phyloP scores from a whole-genome alignment of 2,888 invertebrate species.

The Aspidiotus rigidus region DNA sequence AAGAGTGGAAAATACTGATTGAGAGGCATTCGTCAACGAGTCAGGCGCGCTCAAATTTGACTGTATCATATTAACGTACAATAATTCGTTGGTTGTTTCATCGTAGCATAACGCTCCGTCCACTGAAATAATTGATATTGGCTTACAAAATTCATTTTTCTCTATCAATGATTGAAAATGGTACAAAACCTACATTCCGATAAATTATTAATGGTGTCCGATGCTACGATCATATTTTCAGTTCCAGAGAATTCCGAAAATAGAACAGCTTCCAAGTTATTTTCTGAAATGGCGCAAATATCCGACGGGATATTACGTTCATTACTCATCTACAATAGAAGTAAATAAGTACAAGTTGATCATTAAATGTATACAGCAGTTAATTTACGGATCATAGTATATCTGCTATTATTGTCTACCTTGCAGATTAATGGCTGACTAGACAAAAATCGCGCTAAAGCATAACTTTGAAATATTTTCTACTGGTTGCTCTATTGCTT shows the following conservation, averaged over 20 bases:
- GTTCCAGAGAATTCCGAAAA: slow-evolving; percentile 16
- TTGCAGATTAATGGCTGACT: too few relatives aligned
- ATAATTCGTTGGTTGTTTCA: slow-evolving; percentile 18
- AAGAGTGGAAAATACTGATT: slow-evolving; percentile 4
- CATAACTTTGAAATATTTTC: too few relatives aligned
- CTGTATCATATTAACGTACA: slow-evolving; percentile 24
- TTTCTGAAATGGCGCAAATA: slow-evolving; percentile 10
- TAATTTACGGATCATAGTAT: too few relatives aligned
- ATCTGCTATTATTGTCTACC: too few relatives aligned
- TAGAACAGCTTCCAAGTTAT: slow-evolving; percentile 16
- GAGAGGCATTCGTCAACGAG: neutral
- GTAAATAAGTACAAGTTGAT: neutral
- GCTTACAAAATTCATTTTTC: too few relatives aligned
- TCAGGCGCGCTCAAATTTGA: slow-evolving; percentile 1
- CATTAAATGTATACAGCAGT: too few relatives aligned
- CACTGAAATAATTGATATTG: slow-evolving; percentile 10
- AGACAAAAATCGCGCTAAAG: too few relatives aligned
- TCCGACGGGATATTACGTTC: slow-evolving; percentile 6
- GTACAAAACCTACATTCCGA: neutral
- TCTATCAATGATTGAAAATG: too few relatives aligned
- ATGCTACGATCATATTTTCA: slow-evolving; percentile 11
- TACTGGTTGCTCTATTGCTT: too few relatives aligned
- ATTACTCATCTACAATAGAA: slow-evolving; percentile 5
- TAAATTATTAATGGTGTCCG: neutral
- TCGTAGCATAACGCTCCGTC: slow-evolving; percentile 24